Percentiles rank a stretch among this genome's conserved stretches.
These are phyloP conservation scores for Bombyx mori DNA, from an alignment of 1,140 invertebrate species.

Conservation along the genomic window DNA sequence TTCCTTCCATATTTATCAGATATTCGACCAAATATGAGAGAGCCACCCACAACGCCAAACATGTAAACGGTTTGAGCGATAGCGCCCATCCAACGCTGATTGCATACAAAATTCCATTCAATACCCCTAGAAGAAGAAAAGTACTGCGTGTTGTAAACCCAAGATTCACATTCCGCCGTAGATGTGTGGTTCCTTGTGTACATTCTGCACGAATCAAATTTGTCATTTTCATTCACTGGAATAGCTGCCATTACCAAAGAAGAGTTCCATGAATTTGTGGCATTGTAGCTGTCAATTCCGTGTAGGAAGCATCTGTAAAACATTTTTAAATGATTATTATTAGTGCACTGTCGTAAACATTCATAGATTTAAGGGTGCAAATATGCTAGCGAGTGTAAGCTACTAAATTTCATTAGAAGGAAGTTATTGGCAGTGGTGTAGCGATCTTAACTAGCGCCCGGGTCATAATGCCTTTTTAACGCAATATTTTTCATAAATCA, in stretches of 20 bases:
- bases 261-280: slow-evolving; percentile 65
- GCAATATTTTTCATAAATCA: too few species aligned
- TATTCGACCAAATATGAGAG: slow-evolving; percentile 83
- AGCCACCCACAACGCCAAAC: slow-evolving; percentile 88
- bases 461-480: too few species aligned
- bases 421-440: too few species aligned
- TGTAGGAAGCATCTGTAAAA: slow-evolving; percentile 53
- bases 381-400: too few species aligned
- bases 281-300: slow-evolving; percentile 42
- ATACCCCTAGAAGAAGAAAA: slow-evolving; percentile 79
- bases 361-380: too few species aligned
- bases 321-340: slow-evolving; percentile 11
- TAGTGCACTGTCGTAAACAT: too few species aligned
- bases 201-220: slow-evolving; percentile 73
- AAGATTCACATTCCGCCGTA: slow-evolving; percentile 70
- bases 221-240: slow-evolving; percentile 65
- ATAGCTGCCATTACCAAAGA: slow-evolving; percentile 60
- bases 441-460: too few species aligned
- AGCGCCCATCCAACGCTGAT: slow-evolving; percentile 83
- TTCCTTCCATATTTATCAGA: slow-evolving; percentile 90
- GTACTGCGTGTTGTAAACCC: slow-evolving; percentile 80
- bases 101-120: slow-evolving; percentile 90
- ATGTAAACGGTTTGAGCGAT: slow-evolving; percentile 86
- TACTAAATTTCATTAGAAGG: too few species aligned
- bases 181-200: slow-evolving; percentile 58